Evolutionary conservation across 2,888 invertebrate species (phyloP), one percentile per base, ranked within the genome.

Genomic region (Drosophila antonietae): DNA sequence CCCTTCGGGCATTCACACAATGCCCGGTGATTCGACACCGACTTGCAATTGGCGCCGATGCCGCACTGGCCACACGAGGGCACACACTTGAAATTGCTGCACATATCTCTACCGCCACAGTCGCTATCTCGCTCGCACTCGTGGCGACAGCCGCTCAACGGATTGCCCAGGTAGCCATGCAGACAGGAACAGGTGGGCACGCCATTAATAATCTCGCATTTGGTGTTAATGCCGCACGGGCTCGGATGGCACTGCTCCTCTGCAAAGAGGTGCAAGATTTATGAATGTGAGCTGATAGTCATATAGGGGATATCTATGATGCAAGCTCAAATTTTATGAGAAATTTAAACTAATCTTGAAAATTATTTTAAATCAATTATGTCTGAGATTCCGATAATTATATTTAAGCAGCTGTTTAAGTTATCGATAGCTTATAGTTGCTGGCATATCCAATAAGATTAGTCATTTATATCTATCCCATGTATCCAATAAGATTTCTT

Each of bases 201-300:
- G 78, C 95, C 95, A 90, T 96, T 96, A 49, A 95, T 93, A 12
- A 96, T 96, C 89, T 96, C 96, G 91, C 97, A 97, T 59, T 96
- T 95, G 1, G 97, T 97, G 92, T 97, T 97, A 46, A 90, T 87
- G 9, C 97, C 97, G 81, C 97, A 97, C 0, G 97, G 97, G 73
- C 95, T 96, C 15, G 96, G 97, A 88, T 96, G 95, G 91, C 97
- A 97, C 49, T 96, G 94, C 90, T 97, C 97, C 93, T 96, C 97
- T 97, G 75, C 14, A 65, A 67, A 56, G n/a, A 10, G 15, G 10
- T n/a, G 12, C 0, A 10, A 51, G 7, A 51, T 49, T 49, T 31
- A n/a, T 49, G 28, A 39, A 37, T 20, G 5, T 1, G 8, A 20
- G 14, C 15, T 20, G 5, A 5, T 0, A 10, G 20, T 20, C 20